Base-by-base conservation (phyloP, 2,797 vertebrate genomes). In the Manis crassicaudata region DNA sequence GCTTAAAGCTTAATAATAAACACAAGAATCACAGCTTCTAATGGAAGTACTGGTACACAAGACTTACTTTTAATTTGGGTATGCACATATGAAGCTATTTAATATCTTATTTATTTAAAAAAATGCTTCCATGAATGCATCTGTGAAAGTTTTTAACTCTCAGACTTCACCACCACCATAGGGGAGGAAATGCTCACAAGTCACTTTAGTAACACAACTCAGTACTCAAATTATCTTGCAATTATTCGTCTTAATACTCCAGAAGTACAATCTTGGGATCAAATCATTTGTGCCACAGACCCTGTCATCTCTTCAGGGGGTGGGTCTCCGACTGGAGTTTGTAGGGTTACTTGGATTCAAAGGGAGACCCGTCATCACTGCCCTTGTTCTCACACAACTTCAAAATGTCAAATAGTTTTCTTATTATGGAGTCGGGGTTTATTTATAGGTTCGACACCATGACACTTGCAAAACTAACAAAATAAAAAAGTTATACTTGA, bases 371-470 rank as follows among this genome's bases (percentile, higher is more conserved):
- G 9, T 73, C 58, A 92, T 92, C 65, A 96, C 88, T 12, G 1
- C 35, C 27, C 92, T 82, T 68, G n/a, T 58, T 96, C 91, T 72
- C 80, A 32, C 12, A 96, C 65, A 60, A 93, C 95, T 90, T 95
- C 91, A 95, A 97, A 97, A 97, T 93, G 97, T 95, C 97, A 97
- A 95, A 97, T 72, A 88, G 90, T 97, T 97, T 92, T 96, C 97
- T 98, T 96, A 84, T 94, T 95, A 94, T 72, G 93, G 96, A 89
- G 86, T 63, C 10, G 0, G 70, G 67, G 80, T 93, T 95, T 98
- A 97, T 97, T 97, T 97, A 97, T 96, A 97, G 95, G 88, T 32
- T 73, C 7, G 9, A 96, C 95, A 97, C 88, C 88, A 95, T 81
- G 95, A 96, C 97, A 95, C 94, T 96, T 83, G 75, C 94, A 96